These are phyloP conservation scores for Noctua comes DNA, from an alignment of 2,888 invertebrate species.

Conservation along the genomic window DNA sequence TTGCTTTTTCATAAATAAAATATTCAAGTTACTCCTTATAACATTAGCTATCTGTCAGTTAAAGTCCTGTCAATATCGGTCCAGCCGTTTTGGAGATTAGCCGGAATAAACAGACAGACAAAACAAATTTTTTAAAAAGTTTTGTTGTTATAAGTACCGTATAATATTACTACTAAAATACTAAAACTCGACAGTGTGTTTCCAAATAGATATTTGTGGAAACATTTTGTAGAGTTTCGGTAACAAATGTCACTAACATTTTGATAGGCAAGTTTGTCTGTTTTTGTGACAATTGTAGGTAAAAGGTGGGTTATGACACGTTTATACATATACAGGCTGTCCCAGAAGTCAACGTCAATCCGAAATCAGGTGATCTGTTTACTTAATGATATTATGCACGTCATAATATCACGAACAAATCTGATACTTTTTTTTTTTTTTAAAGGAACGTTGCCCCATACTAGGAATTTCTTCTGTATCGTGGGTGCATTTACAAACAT, in stretches of 20 bases:
- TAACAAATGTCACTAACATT: conserved; percentile 5
- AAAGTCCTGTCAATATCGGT: background rate
- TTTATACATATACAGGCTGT: too few species aligned
- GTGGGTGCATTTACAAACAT: too few species aligned
- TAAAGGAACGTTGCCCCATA: too few species aligned
- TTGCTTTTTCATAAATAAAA: too few species aligned
- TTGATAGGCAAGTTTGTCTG: background rate
- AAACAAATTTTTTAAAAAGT: too few species aligned
- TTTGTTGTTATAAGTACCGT: too few species aligned
- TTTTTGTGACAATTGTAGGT: background rate
- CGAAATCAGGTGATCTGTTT: background rate
- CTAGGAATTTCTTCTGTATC: too few species aligned
- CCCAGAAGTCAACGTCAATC: too few species aligned
- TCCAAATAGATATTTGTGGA: background rate
- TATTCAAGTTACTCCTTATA: background rate
- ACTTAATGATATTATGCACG: background rate
- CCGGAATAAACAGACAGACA: background rate
- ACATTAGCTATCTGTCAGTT: background rate
- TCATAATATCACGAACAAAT: background rate
- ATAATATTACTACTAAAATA: too few species aligned
- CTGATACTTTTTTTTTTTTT: too few species aligned
- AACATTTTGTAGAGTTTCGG: background rate
- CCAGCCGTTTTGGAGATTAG: background rate
- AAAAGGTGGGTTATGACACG: background rate
- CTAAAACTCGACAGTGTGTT: background rate